Percentiles rank a stretch among this genome's conserved stretches.
Evolutionary conservation across 1,140 invertebrate genomes (phyloP).

Genomic region (Andricus grossulariae): DNA sequence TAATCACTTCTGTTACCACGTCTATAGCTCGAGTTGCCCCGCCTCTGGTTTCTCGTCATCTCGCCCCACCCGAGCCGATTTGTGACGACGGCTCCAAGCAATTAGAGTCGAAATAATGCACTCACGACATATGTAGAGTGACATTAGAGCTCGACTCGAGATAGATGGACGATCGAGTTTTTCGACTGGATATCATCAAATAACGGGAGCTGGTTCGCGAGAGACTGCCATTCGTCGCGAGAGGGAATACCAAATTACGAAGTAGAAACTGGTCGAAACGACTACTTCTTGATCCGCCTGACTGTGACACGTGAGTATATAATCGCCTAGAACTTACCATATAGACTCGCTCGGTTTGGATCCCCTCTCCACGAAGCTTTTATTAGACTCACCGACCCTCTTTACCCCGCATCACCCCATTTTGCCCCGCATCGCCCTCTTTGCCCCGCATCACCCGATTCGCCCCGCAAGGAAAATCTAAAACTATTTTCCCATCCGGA

Average conservation of each 20-base stretch:
- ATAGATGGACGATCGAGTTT: not conserved
- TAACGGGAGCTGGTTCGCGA: too few species aligned
- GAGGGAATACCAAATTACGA: too few species aligned
- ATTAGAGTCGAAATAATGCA: conserved; percentile 25
- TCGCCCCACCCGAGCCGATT: conserved; percentile 7
- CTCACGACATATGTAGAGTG: conserved; percentile 6
- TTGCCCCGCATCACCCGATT: too few species aligned
- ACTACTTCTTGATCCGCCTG: conserved; percentile 7
- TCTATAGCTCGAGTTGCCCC: conserved; percentile 5
- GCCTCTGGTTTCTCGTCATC: not conserved
- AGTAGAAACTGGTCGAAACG: not conserved
- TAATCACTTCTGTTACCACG: not conserved
- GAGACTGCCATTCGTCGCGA: too few species aligned
- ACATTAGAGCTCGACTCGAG: not conserved
- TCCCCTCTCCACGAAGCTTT: too few species aligned
- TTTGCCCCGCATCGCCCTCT: too few species aligned
- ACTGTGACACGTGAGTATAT: conserved; percentile 29
- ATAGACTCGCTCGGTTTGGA: too few species aligned
- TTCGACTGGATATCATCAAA: too few species aligned
- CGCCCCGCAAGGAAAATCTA: too few species aligned
- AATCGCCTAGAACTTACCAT: conserved; percentile 9
- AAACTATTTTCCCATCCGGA: too few species aligned
- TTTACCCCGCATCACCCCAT: too few species aligned
- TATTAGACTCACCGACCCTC: too few species aligned
- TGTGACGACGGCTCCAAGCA: not conserved